Conservation (phyloP, 2,888 invertebrate species). For the Oligia latruncula region DNA sequence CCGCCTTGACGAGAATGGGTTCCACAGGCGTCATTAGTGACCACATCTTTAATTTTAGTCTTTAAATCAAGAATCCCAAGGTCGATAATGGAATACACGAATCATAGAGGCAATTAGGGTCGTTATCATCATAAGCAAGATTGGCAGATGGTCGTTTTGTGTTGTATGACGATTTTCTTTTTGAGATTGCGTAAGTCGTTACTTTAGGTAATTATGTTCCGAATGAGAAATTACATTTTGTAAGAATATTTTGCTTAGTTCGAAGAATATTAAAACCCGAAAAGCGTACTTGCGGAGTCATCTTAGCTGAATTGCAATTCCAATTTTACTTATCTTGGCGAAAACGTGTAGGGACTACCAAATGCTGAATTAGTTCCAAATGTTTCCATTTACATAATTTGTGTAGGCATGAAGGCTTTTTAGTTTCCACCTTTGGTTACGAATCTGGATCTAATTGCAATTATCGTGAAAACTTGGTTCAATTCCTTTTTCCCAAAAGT, state of each 20-base stretch:
- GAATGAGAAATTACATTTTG: conserved; percentile 37
- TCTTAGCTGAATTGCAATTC: conserved; percentile 7
- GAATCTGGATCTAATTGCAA: neutral
- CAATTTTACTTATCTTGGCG: too few species aligned
- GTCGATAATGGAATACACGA: conserved; percentile 44
- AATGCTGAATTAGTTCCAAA: neutral
- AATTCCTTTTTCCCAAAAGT: neutral
- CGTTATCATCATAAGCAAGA: conserved; percentile 65
- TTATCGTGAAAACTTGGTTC: neutral
- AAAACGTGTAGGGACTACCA: conserved; percentile 21
- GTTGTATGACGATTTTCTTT: conserved; percentile 45
- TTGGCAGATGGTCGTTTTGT: conserved; percentile 55
- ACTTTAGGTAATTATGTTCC: conserved; percentile 44
- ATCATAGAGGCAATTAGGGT: conserved; percentile 61
- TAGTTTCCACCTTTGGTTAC: neutral
- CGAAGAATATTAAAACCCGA: conserved; percentile 8
- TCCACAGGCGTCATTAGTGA: conserved; percentile 65
- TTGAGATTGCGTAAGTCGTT: conserved; percentile 42
- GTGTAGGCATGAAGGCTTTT: neutral
- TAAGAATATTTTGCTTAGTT: conserved; percentile 27
- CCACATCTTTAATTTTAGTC: conserved; percentile 51
- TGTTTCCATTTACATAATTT: conserved; percentile 3
- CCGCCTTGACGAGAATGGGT: conserved; percentile 66
- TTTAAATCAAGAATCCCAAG: conserved; percentile 43
- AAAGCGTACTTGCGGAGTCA: conserved; percentile 5